Base-by-base conservation (phyloP, 2,888 invertebrate genomes). In the Lasioglossum lativentre region DNA sequence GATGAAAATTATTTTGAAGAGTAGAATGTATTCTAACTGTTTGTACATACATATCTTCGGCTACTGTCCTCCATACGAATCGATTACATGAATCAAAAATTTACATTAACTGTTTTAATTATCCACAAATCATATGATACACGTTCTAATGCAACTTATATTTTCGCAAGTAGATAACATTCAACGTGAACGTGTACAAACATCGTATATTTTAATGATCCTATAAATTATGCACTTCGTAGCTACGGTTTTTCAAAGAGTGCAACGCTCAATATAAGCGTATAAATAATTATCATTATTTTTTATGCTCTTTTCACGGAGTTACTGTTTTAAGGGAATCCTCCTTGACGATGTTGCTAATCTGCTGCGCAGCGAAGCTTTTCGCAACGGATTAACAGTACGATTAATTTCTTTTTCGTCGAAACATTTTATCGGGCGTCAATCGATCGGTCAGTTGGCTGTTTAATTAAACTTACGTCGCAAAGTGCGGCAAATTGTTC, bases 391-490 rank as follows among this genome's bases (percentile, higher is more conserved):
- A 66, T 66, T 66, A 66, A 66, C 66, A 19, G 66, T 34, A 66
- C 66, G 34, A 34, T 66, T 66, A 66, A 30, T 66, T 66, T 19
- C 30, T 66, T 66, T 66, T 34, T 30, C 34, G 66, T 66, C 30
- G 34, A 66, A 34, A 66, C 66, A 66, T 66, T 66, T 68, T 23
- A 34, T 34, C 68, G 38, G 68, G 3, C 38, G n/a, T 68, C 75
- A 42, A 75, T 75, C 63, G 75, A 75, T 63, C 63, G 75, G 23
- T 30, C 42, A n/a, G 27, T 14, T 40, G 42, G 30, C 30, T 27
- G 59, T 75, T 75, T 75, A 75, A 75, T 75, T 75, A 75, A 40
- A 63, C 75, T 75, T 75, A 38, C 59, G 30, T 75, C 34, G 63
- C 52, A 38, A 47, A 70, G 68, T 34, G 52, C 63, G 23, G 40